Evolutionary conservation across 2,888 invertebrate genomes (phyloP).

Genomic region (Emmelina monodactyla): DNA sequence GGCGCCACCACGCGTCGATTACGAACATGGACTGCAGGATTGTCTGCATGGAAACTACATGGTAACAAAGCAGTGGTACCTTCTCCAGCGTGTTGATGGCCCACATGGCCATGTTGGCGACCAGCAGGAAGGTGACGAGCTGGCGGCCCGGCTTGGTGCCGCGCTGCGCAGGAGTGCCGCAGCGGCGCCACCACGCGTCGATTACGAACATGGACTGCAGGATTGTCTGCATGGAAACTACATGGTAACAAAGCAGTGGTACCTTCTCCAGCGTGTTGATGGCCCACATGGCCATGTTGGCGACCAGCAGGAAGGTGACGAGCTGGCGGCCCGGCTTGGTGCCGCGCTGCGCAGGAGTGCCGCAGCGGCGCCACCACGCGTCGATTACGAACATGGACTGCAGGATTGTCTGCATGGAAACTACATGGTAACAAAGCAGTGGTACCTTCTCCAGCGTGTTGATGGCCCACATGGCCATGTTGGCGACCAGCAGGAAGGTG

Average conservation of each 20-base stretch:
- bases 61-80: too few species aligned
- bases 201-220: conserved; percentile 81
- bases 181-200: conserved; percentile 77
- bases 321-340: conserved; percentile 85
- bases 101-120: conserved; percentile 87
- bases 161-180: conserved; percentile 74
- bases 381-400: conserved; percentile 83
- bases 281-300: conserved; percentile 87
- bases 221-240: conserved; percentile 66
- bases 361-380: conserved; percentile 77
- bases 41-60: conserved; percentile 61
- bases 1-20: conserved; percentile 76
- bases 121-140: conserved; percentile 82
- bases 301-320: conserved; percentile 83
- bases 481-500: conserved; percentile 82
- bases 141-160: conserved; percentile 83
- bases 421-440: too few species aligned
- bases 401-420: conserved; percentile 66
- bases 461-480: conserved; percentile 87
- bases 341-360: conserved; percentile 72
- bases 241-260: too few species aligned
- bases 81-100: conserved; percentile 83
- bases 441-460: conserved; percentile 79
- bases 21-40: conserved; percentile 83
- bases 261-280: conserved; percentile 81